Evolutionary conservation across 2,113 vertebrate genomes (phyloP).

Genomic region (Haliaeetus leucogaster): DNA sequence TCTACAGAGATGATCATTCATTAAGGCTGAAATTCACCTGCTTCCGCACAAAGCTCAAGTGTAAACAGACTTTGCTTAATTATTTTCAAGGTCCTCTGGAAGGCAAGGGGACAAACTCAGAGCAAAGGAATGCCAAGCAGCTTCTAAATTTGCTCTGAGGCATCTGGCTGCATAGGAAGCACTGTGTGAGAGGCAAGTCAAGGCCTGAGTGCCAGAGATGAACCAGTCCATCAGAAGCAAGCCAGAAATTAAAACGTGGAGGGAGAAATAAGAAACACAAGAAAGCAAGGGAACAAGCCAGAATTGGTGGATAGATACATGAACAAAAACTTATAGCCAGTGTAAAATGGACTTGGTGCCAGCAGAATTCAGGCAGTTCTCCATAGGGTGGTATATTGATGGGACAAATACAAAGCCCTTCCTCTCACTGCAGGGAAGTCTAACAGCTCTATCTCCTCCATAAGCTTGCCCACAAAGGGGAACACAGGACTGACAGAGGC

Average conservation of each 20-base stretch:
- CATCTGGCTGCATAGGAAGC: background rate
- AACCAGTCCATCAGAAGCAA: background rate
- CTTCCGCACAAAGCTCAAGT: background rate
- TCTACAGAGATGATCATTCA: background rate
- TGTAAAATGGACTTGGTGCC: background rate
- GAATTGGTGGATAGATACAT: accelerated
- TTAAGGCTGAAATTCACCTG: conserved; percentile 1
- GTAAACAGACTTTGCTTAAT: conserved; percentile 4
- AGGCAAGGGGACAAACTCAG: background rate
- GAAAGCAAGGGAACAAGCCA: background rate
- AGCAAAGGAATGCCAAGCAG: background rate
- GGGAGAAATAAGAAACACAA: background rate
- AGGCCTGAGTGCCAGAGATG: background rate
- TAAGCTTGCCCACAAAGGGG: background rate
- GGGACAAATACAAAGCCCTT: background rate
- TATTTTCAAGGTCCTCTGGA: background rate
- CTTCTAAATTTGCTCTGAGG: background rate
- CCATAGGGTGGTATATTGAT: background rate
- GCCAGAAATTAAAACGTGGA: background rate
- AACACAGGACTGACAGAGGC: background rate
- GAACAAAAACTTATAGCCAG: background rate
- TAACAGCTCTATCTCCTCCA: accelerated
- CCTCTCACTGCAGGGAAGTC: background rate
- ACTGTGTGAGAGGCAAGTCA: background rate
- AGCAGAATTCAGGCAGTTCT: background rate